These are phyloP conservation scores for Gambelia wislizenii DNA, from an alignment of 2,797 vertebrate species.

Conservation along the genomic window DNA sequence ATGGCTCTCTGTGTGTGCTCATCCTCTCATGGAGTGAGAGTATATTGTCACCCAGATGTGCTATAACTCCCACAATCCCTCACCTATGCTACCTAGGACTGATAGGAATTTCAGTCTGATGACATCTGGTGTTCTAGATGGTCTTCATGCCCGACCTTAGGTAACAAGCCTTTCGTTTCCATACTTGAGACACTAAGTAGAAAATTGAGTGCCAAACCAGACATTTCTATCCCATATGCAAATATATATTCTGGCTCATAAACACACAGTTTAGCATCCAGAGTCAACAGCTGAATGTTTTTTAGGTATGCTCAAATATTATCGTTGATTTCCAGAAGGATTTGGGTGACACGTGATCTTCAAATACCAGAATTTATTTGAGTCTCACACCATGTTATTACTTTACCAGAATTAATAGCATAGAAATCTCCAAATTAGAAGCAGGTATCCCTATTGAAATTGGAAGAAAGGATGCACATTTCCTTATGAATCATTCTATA, in stretches of 20 bases:
- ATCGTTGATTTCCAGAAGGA: slow-evolving; percentile 11
- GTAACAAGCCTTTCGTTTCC: background rate
- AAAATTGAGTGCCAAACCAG: background rate
- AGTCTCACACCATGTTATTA: slow-evolving; percentile 50
- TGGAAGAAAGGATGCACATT: slow-evolving; percentile 61
- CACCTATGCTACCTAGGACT: background rate
- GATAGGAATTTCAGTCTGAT: background rate
- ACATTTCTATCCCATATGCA: background rate
- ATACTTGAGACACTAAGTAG: background rate
- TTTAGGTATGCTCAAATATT: slow-evolving; percentile 10
- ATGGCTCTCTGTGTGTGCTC: no score
- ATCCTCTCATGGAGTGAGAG: background rate
- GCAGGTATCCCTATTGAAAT: slow-evolving; percentile 61
- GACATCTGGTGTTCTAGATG: background rate
- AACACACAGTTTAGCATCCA: background rate
- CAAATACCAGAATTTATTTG: slow-evolving; percentile 45
- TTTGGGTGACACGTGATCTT: slow-evolving; percentile 33
- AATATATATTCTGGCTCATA: background rate
- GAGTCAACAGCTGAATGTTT: slow-evolving; percentile 29
- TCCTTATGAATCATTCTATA: slow-evolving; percentile 63
- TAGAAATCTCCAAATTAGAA: slow-evolving; percentile 64
- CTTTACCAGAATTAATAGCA: slow-evolving; percentile 59
- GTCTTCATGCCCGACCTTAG: no score
- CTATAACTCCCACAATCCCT: background rate
- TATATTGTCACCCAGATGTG: background rate